A percentile compares a stretch with the other conserved stretches of the same genome.
These are phyloP conservation scores for Loris lydekkerianus DNA, from an alignment of 2,797 vertebrate species.

Conservation along the genomic window DNA sequence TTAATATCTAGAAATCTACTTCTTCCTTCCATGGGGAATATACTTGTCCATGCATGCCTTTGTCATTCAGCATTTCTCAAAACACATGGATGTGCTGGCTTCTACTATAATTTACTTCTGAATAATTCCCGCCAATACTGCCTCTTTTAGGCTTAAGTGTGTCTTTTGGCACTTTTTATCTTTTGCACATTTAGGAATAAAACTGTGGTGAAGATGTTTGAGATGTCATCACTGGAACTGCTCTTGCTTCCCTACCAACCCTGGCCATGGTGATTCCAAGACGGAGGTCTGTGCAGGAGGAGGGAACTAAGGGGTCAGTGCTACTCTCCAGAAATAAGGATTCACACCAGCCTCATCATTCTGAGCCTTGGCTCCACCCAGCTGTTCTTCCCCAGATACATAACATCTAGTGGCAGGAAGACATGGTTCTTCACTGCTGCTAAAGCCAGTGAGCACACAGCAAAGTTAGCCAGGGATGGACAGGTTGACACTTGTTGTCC, in stretches of 20 bases:
- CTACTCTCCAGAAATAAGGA: background rate
- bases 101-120: background rate
- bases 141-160: background rate
- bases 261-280: background rate
- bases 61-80: background rate
- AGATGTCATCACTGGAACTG: background rate
- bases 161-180: background rate
- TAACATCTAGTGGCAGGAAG: constrained; percentile 3
- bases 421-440: background rate
- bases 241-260: background rate
- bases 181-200: background rate
- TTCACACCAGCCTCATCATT: fast-evolving
- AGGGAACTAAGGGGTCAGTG: background rate
- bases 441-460: background rate
- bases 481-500: background rate
- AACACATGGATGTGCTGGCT: background rate
- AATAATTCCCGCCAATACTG: background rate
- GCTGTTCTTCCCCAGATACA: background rate
- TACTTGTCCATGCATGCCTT: background rate
- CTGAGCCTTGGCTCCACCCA: background rate
- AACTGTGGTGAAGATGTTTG: background rate
- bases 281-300: background rate
- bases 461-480: background rate
- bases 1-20: background rate
- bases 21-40: background rate